These are phyloP conservation scores for Morinoia aosen DNA, from an alignment of 2,888 invertebrate species.

Conservation along the genomic window DNA sequence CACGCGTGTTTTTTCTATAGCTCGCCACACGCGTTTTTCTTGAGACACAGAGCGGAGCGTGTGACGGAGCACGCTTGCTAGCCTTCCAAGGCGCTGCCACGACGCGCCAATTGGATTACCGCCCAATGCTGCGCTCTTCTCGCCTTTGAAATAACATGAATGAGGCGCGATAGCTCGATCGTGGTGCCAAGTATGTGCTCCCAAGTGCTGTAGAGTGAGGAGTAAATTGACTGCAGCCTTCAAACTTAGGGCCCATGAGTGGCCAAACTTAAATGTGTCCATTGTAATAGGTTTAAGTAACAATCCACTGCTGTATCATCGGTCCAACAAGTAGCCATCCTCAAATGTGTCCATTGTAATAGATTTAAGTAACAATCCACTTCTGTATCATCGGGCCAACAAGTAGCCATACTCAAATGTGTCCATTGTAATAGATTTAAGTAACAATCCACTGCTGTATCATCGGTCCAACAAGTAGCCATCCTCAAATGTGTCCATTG, in stretches of 20 bases:
- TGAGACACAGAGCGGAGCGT: neutral
- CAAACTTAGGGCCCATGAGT: neutral
- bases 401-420: too few species aligned
- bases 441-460: too few species aligned
- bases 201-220: neutral
- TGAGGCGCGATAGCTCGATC: neutral
- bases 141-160: neutral
- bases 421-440: too few species aligned
- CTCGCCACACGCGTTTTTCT: neutral
- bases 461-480: too few species aligned
- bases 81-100: neutral
- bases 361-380: too few species aligned
- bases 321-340: too few species aligned
- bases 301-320: too few species aligned
- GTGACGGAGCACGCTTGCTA: neutral
- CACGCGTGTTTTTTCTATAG: slow-evolving; percentile 17
- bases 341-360: too few species aligned
- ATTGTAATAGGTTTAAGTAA: too few species aligned
- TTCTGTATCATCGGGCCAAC: too few species aligned
- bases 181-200: neutral
- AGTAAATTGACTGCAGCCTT: neutral
- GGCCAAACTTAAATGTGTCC: too few species aligned
- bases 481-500: too few species aligned
- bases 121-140: neutral
- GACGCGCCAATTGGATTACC: neutral